Base-by-base conservation (phyloP, 1,140 invertebrate genomes). In the Drosophila santomea region DNA sequence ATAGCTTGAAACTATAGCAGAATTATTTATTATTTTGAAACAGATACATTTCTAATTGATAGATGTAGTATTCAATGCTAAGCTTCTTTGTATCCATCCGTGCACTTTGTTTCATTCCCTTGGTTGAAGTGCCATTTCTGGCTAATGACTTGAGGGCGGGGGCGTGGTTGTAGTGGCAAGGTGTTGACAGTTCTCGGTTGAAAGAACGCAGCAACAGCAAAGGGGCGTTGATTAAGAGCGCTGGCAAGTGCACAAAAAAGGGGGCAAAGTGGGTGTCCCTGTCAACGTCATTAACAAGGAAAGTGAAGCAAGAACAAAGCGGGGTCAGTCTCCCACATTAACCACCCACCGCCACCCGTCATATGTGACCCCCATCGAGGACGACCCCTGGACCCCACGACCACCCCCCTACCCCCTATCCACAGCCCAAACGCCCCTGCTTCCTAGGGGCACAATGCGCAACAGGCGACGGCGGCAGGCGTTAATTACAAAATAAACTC, bases 401-500 rank as follows among this genome's bases (percentile, higher is more conserved):
- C 11, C 17, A 47, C 11, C 35, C 17, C 39, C 50, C 39, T 14
- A 3, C 10, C 36, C 39, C 50, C 39, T 14, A 3, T 7, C 36
- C 47, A 3, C 32, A 3, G 2, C 17, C 17, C 3, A 45, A 11
- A 10, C 7, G 5, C 41, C 10, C 10, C 15, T 45, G 17, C 58
- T n/a, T 54, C 64, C 64, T 83, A 88, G 83, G 84, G 75, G 72
- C 79, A 60, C 52, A 10, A 67, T 59, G 76, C 83, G 82, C 82
- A 86, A 86, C 82, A 86, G 82, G 83, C 89, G 76, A 55, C 76
- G 77, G 79, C 85, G 69, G 67, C 83, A 84, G 90, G 90, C 90
- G 90, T 91, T 91, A 91, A 91, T 91, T 91, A 91, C 90, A 89
- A 91, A 91, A 91, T 91, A 91, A 91, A 91, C 90, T 91, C 84